phyloP scores from a whole-genome alignment of 2,888 invertebrate genomes.

The Chrysolina americana region DNA sequence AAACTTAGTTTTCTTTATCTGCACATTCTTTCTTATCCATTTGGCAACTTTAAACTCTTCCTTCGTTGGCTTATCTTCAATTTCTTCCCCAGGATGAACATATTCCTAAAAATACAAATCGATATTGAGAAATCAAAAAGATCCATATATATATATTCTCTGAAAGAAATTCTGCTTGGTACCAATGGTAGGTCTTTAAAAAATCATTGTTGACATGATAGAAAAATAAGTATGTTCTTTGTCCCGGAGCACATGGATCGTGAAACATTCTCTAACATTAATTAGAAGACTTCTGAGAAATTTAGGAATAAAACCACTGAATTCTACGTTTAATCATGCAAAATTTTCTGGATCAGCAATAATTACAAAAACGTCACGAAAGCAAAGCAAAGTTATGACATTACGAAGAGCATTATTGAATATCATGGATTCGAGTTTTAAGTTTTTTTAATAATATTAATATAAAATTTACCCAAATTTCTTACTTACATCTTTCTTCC shows the following conservation, averaged over 20 bases:
- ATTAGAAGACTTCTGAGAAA: too few relatives aligned
- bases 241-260: too few relatives aligned
- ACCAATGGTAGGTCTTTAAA: too few relatives aligned
- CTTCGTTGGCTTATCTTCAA: slow-evolving; percentile 84
- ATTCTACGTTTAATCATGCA: background rate
- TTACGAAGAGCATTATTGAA: background rate
- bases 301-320: too few relatives aligned
- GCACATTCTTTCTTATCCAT: slow-evolving; percentile 94
- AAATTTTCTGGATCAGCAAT: slow-evolving; percentile 1
- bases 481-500: slow-evolving; percentile 75
- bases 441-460: too few relatives aligned
- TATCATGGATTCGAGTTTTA: background rate
- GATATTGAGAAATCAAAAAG: too few relatives aligned
- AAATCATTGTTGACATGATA: too few relatives aligned
- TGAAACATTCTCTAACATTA: too few relatives aligned
- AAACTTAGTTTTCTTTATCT: slow-evolving; percentile 96
- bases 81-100: slow-evolving; percentile 69
- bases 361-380: slow-evolving; percentile 14
- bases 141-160: too few relatives aligned
- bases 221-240: too few relatives aligned
- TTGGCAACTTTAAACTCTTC: slow-evolving; percentile 95
- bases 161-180: too few relatives aligned
- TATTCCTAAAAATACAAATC: slow-evolving; percentile 66
- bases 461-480: background rate
- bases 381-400: background rate